Evolutionary conservation across 1,140 invertebrate genomes (phyloP), one percentile per base, ranked within the genome.

Genomic region (Brachystomella parvula): DNA sequence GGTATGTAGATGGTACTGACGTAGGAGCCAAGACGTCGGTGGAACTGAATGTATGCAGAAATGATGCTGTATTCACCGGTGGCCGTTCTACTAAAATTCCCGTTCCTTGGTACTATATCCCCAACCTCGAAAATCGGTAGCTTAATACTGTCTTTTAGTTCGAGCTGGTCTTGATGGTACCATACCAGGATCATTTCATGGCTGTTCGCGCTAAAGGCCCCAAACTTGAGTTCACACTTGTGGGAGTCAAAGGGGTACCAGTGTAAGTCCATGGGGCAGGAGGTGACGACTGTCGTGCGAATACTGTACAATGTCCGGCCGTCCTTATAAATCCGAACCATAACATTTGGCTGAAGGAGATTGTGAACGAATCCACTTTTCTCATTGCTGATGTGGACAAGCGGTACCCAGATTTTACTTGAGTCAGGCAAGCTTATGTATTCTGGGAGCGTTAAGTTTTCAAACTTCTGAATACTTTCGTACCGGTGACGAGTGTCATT

Each of bases 121-220:
- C 93, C 90, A 65, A 96, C 80, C 2, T 92, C 93, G 80, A 96
- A 96, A 71, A 91, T 83, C 67, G 94, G 93, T 75, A 96, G 83
- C 78, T 94, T 89, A 75, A 96, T 83, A 78, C 94, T 93, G 79
- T 90, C 90, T 58, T 92, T 90, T 65, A 96, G 87, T 81, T 96
- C 93, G 44, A 96, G 92, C 9, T 93, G 93, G 76, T 94, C 89
- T 21, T 87, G 88, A 76, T 92, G 87, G 78, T 95, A 95, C 93
- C 93, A 96, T 70, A 89, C 79, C 78, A 96, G 96, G 69, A 94
- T 89, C 71, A 96, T 82, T 79, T 96, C 94, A 71, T 91, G 88
- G 39, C 90, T 95, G 33, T 92, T 96, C 89, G 93, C 96, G 72
- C 92, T 92, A 79, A 96, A 67, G 28, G 49, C 26, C 9, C n/a